Evolutionary conservation across 1,140 invertebrate genomes (phyloP), one percentile per base, ranked within the genome.

Genomic region (Heliconius eleuchia): DNA sequence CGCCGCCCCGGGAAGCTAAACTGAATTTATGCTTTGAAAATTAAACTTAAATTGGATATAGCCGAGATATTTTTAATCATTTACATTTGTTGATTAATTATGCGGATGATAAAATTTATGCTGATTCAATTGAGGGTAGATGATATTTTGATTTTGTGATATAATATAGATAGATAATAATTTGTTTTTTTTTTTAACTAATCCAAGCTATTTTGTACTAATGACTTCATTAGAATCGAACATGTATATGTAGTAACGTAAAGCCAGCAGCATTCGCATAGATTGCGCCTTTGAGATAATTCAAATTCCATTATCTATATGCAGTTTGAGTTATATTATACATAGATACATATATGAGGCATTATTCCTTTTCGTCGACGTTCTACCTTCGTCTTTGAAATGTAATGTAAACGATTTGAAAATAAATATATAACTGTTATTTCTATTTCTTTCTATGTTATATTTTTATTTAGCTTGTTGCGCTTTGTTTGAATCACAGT

Each of bases 41-140:
- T 94, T 92, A 93, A 94, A 94, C 88, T 91, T 90, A 94, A 93
- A 94, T 93, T 93, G 91, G 87, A 91, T 91, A 91, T 91, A 82
- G 82, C 85, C 81, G 86, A 84, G 90, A 89, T 92, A 92, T 92
- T 91, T 92, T 93, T 92, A 87, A 85, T 74, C 74, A 82, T 86
- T 87, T 85, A 77, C 80, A 84, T 87, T 84, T 82, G 80, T 73
- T 82, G 71, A 83, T 84, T 87, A 84, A 85, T 66, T 87, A 71
- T 87, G 85, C 82, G 52, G 52, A 71, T 82, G 84, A 87, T 85
- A 78, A 85, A 88, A 86, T 86, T 86, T 82, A 86, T 85, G 85
- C 84, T 85, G 85, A 87, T 87, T 84, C 50, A 70, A 76, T 66
- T 39, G 73, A 74, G 19, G 23, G 50, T 0, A 66, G 60, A 66